phyloP scores from a whole-genome alignment of 2,797 vertebrate genomes.

The Phaenicophaeus curvirostris region DNA sequence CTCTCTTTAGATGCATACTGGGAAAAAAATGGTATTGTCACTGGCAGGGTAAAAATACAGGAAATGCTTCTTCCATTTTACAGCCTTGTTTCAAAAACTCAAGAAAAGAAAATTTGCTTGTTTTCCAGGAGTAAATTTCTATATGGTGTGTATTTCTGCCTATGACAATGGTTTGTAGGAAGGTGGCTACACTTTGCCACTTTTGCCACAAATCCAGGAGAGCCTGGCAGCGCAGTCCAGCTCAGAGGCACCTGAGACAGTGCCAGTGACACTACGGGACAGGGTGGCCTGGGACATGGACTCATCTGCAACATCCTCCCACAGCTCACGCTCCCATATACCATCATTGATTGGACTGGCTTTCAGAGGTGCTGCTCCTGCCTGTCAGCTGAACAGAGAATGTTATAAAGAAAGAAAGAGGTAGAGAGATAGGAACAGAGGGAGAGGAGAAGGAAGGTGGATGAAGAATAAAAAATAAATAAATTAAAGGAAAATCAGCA shows the following conservation, averaged over 20 bases:
- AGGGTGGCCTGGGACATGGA: background rate
- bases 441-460: background rate
- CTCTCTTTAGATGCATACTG: background rate
- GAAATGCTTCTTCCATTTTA: background rate
- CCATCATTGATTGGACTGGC: background rate
- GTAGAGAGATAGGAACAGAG: background rate
- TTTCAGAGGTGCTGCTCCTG: background rate
- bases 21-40: background rate
- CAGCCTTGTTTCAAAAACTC: background rate
- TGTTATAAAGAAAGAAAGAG: background rate
- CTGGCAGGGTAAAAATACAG: background rate
- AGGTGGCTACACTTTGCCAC: background rate
- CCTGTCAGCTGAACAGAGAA: background rate
- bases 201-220: fast-evolving
- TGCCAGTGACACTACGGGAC: fast-evolving
- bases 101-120: background rate
- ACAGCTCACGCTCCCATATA: fast-evolving
- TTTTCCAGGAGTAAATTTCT: background rate
- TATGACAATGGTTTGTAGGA: background rate
- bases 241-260: background rate
- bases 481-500: background rate
- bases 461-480: background rate
- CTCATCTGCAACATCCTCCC: background rate
- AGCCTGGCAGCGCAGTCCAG: fast-evolving
- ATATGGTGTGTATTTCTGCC: background rate